A percentile compares a stretch with the other conserved stretches of the same genome.
These are phyloP conservation scores for Zosterops borbonicus DNA, from an alignment of 2,113 vertebrate genomes.

Conservation along the genomic window DNA sequence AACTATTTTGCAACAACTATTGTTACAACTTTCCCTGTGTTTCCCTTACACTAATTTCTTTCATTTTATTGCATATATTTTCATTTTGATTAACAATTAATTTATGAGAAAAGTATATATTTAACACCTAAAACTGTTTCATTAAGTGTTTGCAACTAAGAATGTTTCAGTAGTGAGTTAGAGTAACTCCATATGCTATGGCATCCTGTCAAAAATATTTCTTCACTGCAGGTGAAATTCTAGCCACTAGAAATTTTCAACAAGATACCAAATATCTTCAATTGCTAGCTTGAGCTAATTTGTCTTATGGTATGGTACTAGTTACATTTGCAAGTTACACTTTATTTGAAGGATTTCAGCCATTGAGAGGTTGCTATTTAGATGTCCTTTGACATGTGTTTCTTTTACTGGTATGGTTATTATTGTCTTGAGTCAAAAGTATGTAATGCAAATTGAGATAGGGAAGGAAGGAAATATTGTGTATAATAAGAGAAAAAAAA, in stretches of 20 bases:
- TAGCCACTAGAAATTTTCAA: neutral
- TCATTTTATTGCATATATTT: neutral
- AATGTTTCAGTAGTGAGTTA: neutral
- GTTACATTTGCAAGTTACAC: neutral
- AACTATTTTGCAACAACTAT: neutral
- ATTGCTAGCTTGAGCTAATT: neutral
- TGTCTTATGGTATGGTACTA: neutral
- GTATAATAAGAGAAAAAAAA: neutral
- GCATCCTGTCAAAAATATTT: neutral
- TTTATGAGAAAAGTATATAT: neutral
- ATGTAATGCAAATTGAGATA: neutral
- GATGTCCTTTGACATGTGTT: neutral
- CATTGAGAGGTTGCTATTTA: neutral
- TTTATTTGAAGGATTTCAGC: neutral
- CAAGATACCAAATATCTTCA: neutral
- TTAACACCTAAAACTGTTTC: neutral
- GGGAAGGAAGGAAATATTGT: neutral
- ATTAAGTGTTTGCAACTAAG: neutral
- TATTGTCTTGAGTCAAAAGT: constrained; percentile 14
- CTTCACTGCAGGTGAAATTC: neutral
- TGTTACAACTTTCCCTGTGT: neutral
- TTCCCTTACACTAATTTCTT: neutral
- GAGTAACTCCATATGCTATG: neutral
- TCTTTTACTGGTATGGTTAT: neutral
- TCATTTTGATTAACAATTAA: neutral